phyloP scores from a whole-genome alignment of 2,888 invertebrate genomes.

The Amiota communis region DNA sequence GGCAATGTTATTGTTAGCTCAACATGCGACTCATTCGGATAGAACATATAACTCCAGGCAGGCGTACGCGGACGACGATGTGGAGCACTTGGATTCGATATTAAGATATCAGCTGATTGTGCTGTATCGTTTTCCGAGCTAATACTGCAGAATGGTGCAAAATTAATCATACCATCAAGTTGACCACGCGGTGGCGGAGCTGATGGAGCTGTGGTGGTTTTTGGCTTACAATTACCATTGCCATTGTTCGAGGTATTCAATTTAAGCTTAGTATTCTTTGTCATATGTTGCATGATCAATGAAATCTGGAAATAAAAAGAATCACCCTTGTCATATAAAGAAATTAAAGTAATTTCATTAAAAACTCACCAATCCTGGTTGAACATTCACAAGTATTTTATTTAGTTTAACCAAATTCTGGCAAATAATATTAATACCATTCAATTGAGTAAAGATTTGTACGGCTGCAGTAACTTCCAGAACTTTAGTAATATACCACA shows the following conservation, averaged over 20 bases:
- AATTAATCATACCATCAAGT: constrained; percentile 89
- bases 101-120: constrained; percentile 90
- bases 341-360: background rate
- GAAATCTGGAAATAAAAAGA: constrained; percentile 62
- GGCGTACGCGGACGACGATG: constrained; percentile 90
- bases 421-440: constrained; percentile 83
- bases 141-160: constrained; percentile 89
- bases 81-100: constrained; percentile 85
- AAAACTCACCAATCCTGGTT: constrained; percentile 78
- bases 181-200: constrained; percentile 75
- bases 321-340: background rate
- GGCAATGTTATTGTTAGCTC: constrained; percentile 90
- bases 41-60: constrained; percentile 97
- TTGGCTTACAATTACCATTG: constrained; percentile 61
- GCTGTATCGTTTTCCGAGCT: constrained; percentile 88
- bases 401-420: constrained; percentile 85
- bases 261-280: constrained; percentile 73
- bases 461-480: constrained; percentile 85
- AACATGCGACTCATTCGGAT: constrained; percentile 90
- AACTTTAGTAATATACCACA: constrained; percentile 87
- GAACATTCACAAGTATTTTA: constrained; percentile 81
- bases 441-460: constrained; percentile 83
- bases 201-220: constrained; percentile 67
- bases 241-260: constrained; percentile 70
- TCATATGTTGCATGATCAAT: constrained; percentile 79